phyloP scores from a whole-genome alignment of 2,797 vertebrate genomes.

The Sebastes taczanowskii region DNA sequence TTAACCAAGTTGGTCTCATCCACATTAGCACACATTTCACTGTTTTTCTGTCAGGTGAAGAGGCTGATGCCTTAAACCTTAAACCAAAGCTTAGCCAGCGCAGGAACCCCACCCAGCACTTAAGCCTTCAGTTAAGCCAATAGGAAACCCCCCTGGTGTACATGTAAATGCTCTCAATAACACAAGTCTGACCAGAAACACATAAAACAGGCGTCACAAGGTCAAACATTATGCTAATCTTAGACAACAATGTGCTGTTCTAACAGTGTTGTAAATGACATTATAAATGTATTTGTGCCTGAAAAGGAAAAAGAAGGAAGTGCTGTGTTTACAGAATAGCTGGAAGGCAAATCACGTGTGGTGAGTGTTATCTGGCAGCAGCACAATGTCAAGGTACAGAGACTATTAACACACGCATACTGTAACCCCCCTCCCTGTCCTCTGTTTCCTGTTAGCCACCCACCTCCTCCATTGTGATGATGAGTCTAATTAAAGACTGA shows the following conservation, averaged over 20 bases:
- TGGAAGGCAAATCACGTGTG: constrained; percentile 55
- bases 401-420: not conserved
- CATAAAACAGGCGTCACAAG: not conserved
- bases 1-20: not conserved
- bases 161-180: not conserved
- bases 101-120: not conserved
- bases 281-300: not conserved
- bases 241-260: not conserved
- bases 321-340: constrained; percentile 25
- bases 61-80: not conserved
- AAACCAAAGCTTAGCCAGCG: not conserved
- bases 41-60: not conserved
- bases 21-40: not conserved
- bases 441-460: not conserved
- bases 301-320: constrained; percentile 3
- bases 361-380: constrained; percentile 40
- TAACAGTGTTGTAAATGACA: not conserved
- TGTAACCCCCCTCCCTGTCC: not conserved
- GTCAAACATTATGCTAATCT: not conserved
- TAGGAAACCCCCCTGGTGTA: not conserved
- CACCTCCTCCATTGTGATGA: not conserved
- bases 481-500: not conserved
- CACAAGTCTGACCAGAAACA: not conserved
- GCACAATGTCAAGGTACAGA: constrained; percentile 46
- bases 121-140: not conserved